A percentile compares a stretch with the other conserved stretches of the same genome.
These are phyloP conservation scores for Dipodomys spectabilis DNA, from an alignment of 2,113 vertebrate species.

Conservation along the genomic window DNA sequence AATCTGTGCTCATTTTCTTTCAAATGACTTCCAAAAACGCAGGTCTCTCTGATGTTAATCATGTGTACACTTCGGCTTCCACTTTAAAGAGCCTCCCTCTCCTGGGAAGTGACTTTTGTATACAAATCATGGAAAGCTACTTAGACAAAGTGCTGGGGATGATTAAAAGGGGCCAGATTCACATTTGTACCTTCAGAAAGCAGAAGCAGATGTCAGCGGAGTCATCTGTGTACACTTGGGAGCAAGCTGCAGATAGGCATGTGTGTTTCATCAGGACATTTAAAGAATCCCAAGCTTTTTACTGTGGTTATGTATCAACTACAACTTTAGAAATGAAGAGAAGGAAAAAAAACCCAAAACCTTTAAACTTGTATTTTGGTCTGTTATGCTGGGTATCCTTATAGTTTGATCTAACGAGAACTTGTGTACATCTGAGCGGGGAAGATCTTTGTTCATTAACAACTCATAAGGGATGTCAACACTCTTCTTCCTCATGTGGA, in stretches of 20 bases:
- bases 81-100: conserved; percentile 80
- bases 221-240: conserved; percentile 76
- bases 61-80: conserved; percentile 80
- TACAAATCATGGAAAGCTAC: conserved; percentile 83
- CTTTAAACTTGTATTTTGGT: neutral
- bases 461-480: neutral
- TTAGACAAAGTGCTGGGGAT: conserved; percentile 82
- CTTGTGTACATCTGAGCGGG: neutral
- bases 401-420: neutral
- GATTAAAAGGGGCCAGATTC: conserved; percentile 83
- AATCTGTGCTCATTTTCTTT: conserved; percentile 71
- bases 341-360: neutral
- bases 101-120: conserved; percentile 84
- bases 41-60: conserved; percentile 80
- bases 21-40: conserved; percentile 83
- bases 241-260: conserved; percentile 69
- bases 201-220: conserved; percentile 80
- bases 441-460: conserved; percentile 4
- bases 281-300: conserved; percentile 62
- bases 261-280: conserved; percentile 77
- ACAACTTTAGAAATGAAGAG: conserved; percentile 58
- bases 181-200: conserved; percentile 75
- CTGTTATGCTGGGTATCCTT: neutral
- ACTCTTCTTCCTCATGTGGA: too few relatives aligned
- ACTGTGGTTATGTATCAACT: conserved; percentile 43